Evolutionary conservation across 2,888 invertebrate genomes (phyloP).

Genomic region (Eumacrocentrus americanus): DNA sequence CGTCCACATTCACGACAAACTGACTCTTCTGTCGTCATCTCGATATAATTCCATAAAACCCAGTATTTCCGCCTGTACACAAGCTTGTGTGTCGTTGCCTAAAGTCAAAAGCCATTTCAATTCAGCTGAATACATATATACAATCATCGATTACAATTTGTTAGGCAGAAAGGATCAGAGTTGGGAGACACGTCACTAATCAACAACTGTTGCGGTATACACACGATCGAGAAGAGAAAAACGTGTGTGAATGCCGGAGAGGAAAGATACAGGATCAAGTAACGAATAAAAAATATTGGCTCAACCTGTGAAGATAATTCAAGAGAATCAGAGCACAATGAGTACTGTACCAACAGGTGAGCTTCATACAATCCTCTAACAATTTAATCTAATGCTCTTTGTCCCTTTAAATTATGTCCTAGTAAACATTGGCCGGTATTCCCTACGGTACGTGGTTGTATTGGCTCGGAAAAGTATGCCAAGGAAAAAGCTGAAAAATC

Average conservation of each 20-base stretch:
- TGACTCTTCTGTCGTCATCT: too few relatives aligned
- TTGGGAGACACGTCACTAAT: too few relatives aligned
- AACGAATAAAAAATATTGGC: not conserved
- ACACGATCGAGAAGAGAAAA: not conserved
- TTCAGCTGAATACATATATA: too few relatives aligned
- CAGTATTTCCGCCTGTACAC: too few relatives aligned
- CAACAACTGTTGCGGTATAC: not conserved
- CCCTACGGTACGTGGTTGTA: not conserved
- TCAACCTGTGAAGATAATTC: conserved; percentile 3
- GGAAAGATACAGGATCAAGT: not conserved
- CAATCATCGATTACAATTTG: too few relatives aligned
- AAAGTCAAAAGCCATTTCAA: too few relatives aligned
- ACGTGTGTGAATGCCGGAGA: not conserved
- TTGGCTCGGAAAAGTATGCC: not conserved
- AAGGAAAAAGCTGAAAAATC: not conserved
- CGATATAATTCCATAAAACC: too few relatives aligned
- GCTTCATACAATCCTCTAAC: conserved; percentile 28
- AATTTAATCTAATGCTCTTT: not conserved
- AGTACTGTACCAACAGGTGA: conserved; percentile 57
- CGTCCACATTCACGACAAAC: too few relatives aligned
- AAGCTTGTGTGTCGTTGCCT: too few relatives aligned
- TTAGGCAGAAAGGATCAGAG: not conserved
- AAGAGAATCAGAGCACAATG: conserved; percentile 46
- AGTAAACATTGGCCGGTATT: not conserved
- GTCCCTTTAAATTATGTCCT: not conserved